Evolutionary conservation across 2,113 vertebrate genomes (phyloP).

Genomic region (Mobula hypostoma): DNA sequence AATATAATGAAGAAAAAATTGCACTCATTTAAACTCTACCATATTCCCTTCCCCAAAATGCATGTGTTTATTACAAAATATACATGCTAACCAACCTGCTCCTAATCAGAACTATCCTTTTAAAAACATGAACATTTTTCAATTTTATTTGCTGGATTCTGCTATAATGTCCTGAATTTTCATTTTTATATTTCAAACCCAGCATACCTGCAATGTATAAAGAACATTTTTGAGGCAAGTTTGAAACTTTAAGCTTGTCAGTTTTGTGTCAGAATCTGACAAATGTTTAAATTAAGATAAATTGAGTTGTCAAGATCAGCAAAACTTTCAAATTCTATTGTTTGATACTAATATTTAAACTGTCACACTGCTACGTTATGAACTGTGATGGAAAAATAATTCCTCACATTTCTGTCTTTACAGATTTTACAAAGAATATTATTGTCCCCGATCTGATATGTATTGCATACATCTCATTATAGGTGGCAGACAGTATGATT

Average conservation of each 20-base stretch:
- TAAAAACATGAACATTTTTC: background rate
- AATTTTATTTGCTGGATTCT: background rate
- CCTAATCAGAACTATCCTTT: background rate
- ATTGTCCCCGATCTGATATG: background rate
- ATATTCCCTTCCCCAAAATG: background rate
- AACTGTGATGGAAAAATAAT: conserved; percentile 23
- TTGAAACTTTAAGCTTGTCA: background rate
- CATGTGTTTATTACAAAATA: background rate
- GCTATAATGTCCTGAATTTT: background rate
- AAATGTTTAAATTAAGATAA: background rate
- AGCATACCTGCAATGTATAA: background rate
- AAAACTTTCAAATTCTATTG: background rate
- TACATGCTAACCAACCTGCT: background rate
- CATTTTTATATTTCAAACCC: background rate
- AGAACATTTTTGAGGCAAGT: background rate
- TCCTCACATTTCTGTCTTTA: background rate
- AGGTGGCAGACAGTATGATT: background rate
- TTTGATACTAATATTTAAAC: conserved; percentile 6
- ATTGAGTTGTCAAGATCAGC: conserved; percentile 28
- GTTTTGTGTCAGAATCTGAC: background rate
- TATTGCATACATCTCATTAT: background rate
- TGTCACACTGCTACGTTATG: background rate
- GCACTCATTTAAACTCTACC: background rate
- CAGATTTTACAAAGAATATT: background rate
- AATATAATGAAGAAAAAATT: background rate